Evolutionary conservation across 2,797 vertebrate species (phyloP), one percentile per base, ranked within the genome.

Genomic region (Dipus sagitta): DNA sequence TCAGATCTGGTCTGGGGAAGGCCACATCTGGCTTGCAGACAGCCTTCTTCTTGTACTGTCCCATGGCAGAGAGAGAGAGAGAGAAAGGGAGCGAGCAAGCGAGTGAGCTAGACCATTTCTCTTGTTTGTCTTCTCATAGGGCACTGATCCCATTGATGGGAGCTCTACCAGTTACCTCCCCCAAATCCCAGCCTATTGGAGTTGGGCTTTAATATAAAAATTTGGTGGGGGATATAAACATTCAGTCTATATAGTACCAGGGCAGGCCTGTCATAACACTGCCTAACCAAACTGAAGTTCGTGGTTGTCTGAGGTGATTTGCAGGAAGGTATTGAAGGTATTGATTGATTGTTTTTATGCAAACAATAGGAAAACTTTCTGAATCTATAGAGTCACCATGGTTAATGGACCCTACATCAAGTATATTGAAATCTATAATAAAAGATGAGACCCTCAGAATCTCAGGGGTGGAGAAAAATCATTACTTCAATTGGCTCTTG

Each of bases 391-490:
- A 24, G 38, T n/a, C 34, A 78, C 28, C 34, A 74, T 95, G 85
- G 26, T 71, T 92, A 91, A 84, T 82, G 14, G 24, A 71, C 58
- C 24, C 42, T 72, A 80, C 7, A 62, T n/a, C 38, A 34, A 62
- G 70, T 42, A 72, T n/a, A 82, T 6, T 92, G 70, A 88, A 81
- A 90, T 90, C 54, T 32, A 6, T 64, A 81, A 92, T 78, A 79
- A 94, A 91, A 93, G 94, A 76, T 42, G 64, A 95, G 77, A 75
- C 42, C 88, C 24, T 94, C 4, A 78, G 47, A 42, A 21, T 93
- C 65, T 93, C 17, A 88, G 67, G 15, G n/a, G 81, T 30, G 75
- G n/a, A 58, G 17, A 58, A 86, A 97, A 92, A 90, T 94, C 68
- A 76, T 92, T 93, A 87, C 26, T 84, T 83, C 47, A 30, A 12